A percentile compares a stretch with the other conserved stretches of the same genome.
These are phyloP conservation scores for Napeogenes sylphis DNA, from an alignment of 2,888 invertebrate species.

Conservation along the genomic window DNA sequence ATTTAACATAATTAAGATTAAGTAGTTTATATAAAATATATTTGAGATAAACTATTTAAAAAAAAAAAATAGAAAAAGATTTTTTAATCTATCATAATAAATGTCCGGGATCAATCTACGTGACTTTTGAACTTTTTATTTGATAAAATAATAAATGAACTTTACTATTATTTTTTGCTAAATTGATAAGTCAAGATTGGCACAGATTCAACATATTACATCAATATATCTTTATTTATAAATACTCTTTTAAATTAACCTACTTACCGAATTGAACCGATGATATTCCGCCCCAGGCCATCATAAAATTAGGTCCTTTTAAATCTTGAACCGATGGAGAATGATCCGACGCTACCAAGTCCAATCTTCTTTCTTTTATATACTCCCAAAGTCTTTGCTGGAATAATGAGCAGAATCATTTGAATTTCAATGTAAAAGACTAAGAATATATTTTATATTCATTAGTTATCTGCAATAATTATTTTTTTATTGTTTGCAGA, in stretches of 20 bases:
- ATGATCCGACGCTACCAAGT: constrained; percentile 83
- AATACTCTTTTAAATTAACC: no score
- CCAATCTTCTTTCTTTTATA: constrained; percentile 74
- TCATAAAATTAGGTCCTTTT: constrained; percentile 81
- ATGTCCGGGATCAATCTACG: background rate
- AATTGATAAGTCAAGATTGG: no score
- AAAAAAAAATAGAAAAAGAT: no score
- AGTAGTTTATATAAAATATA: no score
- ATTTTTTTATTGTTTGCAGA: background rate
- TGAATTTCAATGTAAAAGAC: background rate
- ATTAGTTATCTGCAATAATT: no score
- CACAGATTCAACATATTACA: no score
- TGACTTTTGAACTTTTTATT: constrained; percentile 1
- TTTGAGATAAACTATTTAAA: no score
- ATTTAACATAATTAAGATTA: background rate
- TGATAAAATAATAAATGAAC: no score
- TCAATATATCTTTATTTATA: no score
- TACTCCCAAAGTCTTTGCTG: constrained; percentile 81
- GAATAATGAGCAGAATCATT: constrained; percentile 15
- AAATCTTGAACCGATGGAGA: constrained; percentile 82
- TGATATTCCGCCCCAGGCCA: constrained; percentile 86
- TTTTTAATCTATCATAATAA: background rate
- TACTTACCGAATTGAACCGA: constrained; percentile 82
- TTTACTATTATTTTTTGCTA: no score
- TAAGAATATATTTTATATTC: background rate